A percentile compares a stretch with the other conserved stretches of the same genome.
These are phyloP conservation scores for Tetramorium bicarinatum DNA, from an alignment of 2,888 invertebrate genomes.

Conservation along the genomic window DNA sequence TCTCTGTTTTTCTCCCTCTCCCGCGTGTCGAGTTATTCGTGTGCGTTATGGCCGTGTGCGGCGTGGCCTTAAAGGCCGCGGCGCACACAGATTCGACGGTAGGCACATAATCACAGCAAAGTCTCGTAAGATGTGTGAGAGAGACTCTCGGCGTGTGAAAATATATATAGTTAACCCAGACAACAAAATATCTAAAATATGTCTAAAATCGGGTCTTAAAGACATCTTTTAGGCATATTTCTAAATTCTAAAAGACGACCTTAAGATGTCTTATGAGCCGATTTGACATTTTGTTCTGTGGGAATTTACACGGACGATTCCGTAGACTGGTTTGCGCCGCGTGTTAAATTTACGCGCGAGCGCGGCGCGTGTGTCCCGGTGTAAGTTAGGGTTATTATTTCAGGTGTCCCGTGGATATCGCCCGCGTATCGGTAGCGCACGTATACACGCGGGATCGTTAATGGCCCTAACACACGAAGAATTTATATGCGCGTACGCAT, in stretches of 20 bases:
- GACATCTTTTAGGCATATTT: no score
- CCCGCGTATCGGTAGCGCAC: not conserved
- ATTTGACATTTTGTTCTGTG: no score
- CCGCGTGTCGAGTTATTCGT: not conserved
- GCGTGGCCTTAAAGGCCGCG: constrained; percentile 9
- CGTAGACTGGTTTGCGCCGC: no score
- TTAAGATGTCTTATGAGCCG: no score
- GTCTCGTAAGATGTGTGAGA: not conserved
- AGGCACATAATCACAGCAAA: not conserved
- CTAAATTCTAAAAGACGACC: no score
- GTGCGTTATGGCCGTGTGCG: no score
- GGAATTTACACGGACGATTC: no score
- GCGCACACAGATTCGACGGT: constrained; percentile 1
- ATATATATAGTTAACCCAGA: no score
- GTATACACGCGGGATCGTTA: not conserved
- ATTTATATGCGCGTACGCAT: not conserved
- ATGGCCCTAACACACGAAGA: not conserved
- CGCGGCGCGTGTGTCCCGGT: not conserved
- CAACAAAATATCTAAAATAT: no score
- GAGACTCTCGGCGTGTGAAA: not conserved
- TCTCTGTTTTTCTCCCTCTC: not conserved
- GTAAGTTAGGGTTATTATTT: not conserved
- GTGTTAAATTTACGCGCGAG: not conserved
- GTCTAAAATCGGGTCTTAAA: no score
- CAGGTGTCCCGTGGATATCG: not conserved